phyloP scores from a whole-genome alignment of 1,140 invertebrate genomes.

The Drosophila mauritiana region DNA sequence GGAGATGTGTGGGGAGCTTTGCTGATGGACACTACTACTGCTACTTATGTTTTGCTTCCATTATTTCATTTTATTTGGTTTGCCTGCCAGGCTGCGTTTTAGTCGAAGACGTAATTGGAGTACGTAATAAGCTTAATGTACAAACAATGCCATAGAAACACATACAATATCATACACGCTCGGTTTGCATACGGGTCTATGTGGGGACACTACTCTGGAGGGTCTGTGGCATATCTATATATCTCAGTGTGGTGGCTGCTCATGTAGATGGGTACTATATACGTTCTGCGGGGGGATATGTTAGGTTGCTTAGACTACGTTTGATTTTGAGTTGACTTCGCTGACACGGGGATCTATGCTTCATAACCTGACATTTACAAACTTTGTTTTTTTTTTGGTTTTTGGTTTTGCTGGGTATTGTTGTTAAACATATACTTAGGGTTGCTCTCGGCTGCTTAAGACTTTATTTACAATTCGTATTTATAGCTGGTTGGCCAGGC shows the following conservation, averaged over 20 bases:
- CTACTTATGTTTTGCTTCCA: slow-evolving; percentile 46
- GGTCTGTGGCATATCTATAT: slow-evolving; percentile 25
- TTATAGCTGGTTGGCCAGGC: slow-evolving; percentile 49
- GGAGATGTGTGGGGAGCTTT: slow-evolving; percentile 53
- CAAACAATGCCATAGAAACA: slow-evolving; percentile 58
- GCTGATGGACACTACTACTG: slow-evolving; percentile 67
- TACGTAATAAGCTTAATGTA: slow-evolving; percentile 62
- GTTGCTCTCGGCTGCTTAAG: slow-evolving; percentile 68
- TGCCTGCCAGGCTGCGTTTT: slow-evolving; percentile 9
- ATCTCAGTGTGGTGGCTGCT: slow-evolving; percentile 59
- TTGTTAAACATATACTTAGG: slow-evolving; percentile 73
- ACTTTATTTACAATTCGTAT: slow-evolving; percentile 82
- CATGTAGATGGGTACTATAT: slow-evolving; percentile 23
- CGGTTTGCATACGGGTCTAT: slow-evolving; percentile 27
- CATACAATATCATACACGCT: slow-evolving; percentile 51
- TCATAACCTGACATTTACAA: slow-evolving; percentile 54
- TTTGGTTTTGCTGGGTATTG: slow-evolving; percentile 14
- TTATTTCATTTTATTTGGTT: slow-evolving; percentile 8
- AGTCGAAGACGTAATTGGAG: slow-evolving; percentile 67
- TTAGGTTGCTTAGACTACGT: slow-evolving; percentile 76
- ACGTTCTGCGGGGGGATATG: slow-evolving; percentile 65
- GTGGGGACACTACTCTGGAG: slow-evolving; percentile 20
- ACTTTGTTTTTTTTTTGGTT: slow-evolving; percentile 1
- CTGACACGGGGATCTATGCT: slow-evolving; percentile 33
- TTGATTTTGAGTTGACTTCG: slow-evolving; percentile 38